Conservation (phyloP, 2,113 vertebrate genomes). For the Campylomormyrus numenius region DNA sequence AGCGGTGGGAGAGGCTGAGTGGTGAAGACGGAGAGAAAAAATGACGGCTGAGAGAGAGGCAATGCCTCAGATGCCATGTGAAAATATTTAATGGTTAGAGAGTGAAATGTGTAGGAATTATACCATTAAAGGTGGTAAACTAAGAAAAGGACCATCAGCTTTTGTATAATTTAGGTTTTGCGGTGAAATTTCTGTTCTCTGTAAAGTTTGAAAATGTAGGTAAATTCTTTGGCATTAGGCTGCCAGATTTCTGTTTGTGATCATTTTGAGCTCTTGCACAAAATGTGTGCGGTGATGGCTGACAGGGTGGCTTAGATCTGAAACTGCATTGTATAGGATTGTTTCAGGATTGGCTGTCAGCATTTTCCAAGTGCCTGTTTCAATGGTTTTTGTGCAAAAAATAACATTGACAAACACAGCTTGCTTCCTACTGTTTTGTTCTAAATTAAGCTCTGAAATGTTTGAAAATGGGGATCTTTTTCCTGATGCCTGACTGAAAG, state of each 20-base stretch:
- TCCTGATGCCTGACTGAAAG: not conserved
- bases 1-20: constrained; percentile 90
- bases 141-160: not conserved
- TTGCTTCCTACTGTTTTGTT: not conserved
- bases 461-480: not conserved
- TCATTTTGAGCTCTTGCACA: not conserved
- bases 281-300: not conserved
- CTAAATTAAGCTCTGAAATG: not conserved
- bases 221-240: not conserved
- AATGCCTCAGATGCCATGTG: not conserved
- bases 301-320: not conserved
- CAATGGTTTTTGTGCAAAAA: constrained; percentile 11
- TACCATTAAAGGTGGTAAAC: not conserved
- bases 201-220: constrained; percentile 4
- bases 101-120: not conserved
- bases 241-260: not conserved
- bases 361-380: not conserved
- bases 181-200: not conserved
- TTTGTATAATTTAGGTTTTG: not conserved
- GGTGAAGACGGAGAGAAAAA: constrained; percentile 58
- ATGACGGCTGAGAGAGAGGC: not conserved
- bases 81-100: not conserved
- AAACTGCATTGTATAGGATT: not conserved
- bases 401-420: not conserved
- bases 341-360: not conserved